A percentile compares a stretch with the other conserved stretches of the same genome.
Evolutionary conservation across 2,797 vertebrate species (phyloP).

Genomic region (Mormyrus hasselquistii): DNA sequence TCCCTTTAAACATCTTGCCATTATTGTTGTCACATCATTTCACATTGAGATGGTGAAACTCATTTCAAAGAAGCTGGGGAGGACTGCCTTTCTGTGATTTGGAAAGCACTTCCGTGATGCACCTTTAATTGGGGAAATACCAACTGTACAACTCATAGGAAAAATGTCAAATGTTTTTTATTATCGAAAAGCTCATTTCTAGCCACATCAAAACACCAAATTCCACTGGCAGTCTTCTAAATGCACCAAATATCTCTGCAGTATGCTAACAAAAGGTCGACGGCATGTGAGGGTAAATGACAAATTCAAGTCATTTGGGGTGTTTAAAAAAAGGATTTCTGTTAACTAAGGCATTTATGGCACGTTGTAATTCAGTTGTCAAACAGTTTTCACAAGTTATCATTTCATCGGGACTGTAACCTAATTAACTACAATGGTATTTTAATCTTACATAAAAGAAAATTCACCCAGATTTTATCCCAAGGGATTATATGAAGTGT

Average conservation of each 20-base stretch:
- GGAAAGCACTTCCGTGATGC: not conserved
- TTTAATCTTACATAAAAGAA: not conserved
- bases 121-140: not conserved
- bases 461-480: not conserved
- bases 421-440: not conserved
- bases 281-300: not conserved
- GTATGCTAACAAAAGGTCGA: not conserved
- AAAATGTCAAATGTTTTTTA: not conserved
- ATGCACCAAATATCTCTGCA: not conserved
- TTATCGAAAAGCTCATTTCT: not conserved
- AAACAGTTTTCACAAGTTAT: not conserved
- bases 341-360: not conserved
- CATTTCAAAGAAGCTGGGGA: constrained; percentile 1
- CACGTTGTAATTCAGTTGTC: not conserved
- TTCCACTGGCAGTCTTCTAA: not conserved
- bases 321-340: not conserved
- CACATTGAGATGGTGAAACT: not conserved
- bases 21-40: constrained; percentile 17
- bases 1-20: constrained; percentile 7
- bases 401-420: not conserved
- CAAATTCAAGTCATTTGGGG: not conserved
- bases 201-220: not conserved
- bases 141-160: not conserved
- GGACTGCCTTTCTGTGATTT: not conserved
- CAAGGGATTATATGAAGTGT: not conserved